phyloP scores from a whole-genome alignment of 2,113 vertebrate species.

The Pardalotus punctatus region DNA sequence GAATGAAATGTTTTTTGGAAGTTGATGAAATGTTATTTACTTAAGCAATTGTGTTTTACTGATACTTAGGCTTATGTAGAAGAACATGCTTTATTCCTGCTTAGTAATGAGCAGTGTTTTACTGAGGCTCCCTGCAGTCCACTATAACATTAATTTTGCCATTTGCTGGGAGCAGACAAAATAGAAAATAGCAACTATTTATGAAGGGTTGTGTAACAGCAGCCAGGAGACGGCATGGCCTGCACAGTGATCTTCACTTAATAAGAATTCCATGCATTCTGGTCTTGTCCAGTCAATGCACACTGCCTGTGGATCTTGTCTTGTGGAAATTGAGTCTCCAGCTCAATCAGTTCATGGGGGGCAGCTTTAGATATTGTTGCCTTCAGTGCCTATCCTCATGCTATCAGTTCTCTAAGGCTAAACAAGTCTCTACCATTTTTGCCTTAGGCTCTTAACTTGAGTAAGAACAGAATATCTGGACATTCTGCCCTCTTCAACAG shows the following conservation, averaged over 20 bases:
- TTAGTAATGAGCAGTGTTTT: neutral
- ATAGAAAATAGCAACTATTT: neutral
- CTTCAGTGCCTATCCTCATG: neutral
- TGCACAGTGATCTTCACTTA: neutral
- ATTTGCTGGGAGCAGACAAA: neutral
- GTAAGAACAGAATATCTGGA: neutral
- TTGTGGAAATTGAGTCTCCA: neutral
- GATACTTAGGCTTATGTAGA: neutral
- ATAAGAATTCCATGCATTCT: neutral
- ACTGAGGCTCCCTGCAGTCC: neutral
- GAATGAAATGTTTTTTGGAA: slow-evolving; percentile 59
- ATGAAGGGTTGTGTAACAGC: neutral
- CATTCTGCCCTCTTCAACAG: neutral
- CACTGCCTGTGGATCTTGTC: neutral
- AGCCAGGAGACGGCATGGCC: rapidly evolving
- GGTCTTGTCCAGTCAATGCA: neutral
- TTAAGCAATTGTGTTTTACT: slow-evolving; percentile 47
- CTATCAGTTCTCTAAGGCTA: neutral
- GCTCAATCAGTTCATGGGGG: neutral
- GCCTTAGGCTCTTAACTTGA: neutral
- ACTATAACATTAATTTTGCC: neutral
- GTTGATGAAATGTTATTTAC: slow-evolving; percentile 20
- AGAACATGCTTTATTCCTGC: neutral
- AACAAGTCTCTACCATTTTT: neutral
- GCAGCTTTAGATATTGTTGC: neutral